Conservation (phyloP, 2,113 vertebrate species). For the Ranitomeya variabilis region DNA sequence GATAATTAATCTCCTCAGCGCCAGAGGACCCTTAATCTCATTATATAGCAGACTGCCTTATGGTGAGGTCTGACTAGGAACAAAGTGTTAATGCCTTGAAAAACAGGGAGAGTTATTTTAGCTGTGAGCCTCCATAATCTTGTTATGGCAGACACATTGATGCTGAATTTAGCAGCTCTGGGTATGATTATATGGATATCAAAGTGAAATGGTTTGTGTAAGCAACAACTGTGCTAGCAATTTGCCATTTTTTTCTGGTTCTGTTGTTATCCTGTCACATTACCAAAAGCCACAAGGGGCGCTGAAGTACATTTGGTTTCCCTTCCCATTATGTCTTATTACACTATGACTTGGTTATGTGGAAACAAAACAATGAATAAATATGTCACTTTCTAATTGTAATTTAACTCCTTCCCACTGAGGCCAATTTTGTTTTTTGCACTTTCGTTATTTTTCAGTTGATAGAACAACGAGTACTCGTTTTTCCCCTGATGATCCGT, state of each 20-base stretch:
- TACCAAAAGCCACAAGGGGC: background rate
- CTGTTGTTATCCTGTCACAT: background rate
- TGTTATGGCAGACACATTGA: slow-evolving; percentile 28
- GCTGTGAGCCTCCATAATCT: slow-evolving; percentile 24
- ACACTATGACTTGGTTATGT: too few relatives aligned
- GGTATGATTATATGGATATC: slow-evolving; percentile 10
- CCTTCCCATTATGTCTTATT: too few relatives aligned
- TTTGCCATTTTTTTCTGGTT: background rate
- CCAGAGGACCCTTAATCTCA: slow-evolving; percentile 52
- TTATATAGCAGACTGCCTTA: slow-evolving; percentile 36
- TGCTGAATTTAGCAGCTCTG: slow-evolving; percentile 20
- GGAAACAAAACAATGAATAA: too few relatives aligned
- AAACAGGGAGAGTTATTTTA: slow-evolving; percentile 13
- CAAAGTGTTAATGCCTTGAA: slow-evolving; percentile 22
- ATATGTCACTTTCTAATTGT: too few relatives aligned
- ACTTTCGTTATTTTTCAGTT: too few relatives aligned
- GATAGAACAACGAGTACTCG: too few relatives aligned
- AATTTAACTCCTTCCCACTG: too few relatives aligned
- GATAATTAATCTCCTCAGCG: slow-evolving; percentile 54
- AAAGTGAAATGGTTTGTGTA: background rate
- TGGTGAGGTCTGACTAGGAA: slow-evolving; percentile 25
- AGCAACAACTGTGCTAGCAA: background rate
- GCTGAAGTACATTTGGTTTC: background rate
- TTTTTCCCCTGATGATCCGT: too few relatives aligned
- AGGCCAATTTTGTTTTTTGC: too few relatives aligned